Percentiles rank a stretch among this genome's conserved stretches.
phyloP scores from a whole-genome alignment of 2,888 invertebrate genomes.

The Venustoraphidia nigricollis region DNA sequence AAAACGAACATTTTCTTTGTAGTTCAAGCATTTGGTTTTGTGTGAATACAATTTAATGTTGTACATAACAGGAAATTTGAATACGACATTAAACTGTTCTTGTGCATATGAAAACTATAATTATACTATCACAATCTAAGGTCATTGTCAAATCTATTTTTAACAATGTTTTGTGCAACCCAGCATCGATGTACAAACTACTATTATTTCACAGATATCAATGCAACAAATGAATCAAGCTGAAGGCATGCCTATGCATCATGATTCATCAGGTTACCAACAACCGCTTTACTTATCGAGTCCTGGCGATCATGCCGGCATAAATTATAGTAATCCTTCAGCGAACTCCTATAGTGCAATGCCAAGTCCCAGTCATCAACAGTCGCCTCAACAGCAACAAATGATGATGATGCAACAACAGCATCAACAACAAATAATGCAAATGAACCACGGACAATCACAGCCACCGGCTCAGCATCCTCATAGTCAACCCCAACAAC shows the following conservation, averaged over 20 bases:
- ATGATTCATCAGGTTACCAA: constrained; percentile 39
- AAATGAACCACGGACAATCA: constrained; percentile 14
- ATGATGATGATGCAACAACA: constrained; percentile 21
- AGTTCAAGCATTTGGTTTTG: too few relatives aligned
- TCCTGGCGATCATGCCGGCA: constrained; percentile 23
- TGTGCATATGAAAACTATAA: too few relatives aligned
- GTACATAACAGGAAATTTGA: too few relatives aligned
- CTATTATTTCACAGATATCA: constrained; percentile 6
- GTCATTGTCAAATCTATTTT: too few relatives aligned
- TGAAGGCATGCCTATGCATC: constrained; percentile 25
- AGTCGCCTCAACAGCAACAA: constrained; percentile 20
- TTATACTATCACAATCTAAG: too few relatives aligned
- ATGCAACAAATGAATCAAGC: constrained; percentile 22
- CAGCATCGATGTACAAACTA: too few relatives aligned
- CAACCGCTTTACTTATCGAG: constrained; percentile 50
- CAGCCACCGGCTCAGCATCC: constrained; percentile 24
- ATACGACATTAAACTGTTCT: too few relatives aligned
- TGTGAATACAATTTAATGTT: too few relatives aligned
- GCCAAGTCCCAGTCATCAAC: constrained; percentile 20
- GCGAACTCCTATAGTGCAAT: constrained; percentile 21
- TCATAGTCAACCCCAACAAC: constrained; percentile 18
- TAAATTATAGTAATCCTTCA: constrained; percentile 25
- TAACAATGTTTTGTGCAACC: too few relatives aligned
- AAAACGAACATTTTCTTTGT: too few relatives aligned
- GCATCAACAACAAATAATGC: constrained; percentile 12